Conservation (phyloP, 2,113 vertebrate genomes). For the Eretmochelys imbricata region DNA sequence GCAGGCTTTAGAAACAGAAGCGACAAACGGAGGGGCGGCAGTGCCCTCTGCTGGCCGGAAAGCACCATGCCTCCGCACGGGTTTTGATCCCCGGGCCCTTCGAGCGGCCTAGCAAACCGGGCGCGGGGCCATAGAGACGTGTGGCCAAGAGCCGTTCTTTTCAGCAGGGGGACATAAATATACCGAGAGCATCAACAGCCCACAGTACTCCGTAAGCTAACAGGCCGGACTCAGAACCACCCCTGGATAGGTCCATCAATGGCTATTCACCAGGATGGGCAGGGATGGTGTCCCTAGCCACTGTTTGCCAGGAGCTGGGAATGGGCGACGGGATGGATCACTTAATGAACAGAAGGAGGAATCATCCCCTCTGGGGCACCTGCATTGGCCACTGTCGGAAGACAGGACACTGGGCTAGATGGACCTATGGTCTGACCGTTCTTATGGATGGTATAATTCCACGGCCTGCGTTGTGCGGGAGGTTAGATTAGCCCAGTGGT, state of each 20-base stretch:
- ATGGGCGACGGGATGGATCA: no score
- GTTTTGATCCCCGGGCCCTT: not conserved
- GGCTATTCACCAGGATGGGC: no score
- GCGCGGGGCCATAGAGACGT: not conserved
- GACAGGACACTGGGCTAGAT: no score
- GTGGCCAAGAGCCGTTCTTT: not conserved
- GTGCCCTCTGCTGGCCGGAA: slow-evolving; percentile 7
- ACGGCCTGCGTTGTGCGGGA: not conserved
- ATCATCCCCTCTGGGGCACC: no score
- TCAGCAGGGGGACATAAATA: not conserved
- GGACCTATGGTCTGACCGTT: no score
- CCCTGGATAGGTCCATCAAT: no score
- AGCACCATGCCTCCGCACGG: not conserved
- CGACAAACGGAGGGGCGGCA: not conserved
- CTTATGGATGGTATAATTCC: not conserved
- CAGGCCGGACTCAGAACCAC: not conserved
- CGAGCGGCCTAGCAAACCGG: not conserved
- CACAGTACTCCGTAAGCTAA: not conserved
- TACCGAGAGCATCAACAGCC: no score
- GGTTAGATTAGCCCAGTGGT: not conserved
- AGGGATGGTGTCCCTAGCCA: no score
- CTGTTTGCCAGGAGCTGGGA: no score
- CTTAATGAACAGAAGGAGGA: no score
- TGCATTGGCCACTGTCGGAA: no score
- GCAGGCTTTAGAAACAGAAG: not conserved